phyloP scores from a whole-genome alignment of 2,888 invertebrate genomes.

The Abscondita cerata region DNA sequence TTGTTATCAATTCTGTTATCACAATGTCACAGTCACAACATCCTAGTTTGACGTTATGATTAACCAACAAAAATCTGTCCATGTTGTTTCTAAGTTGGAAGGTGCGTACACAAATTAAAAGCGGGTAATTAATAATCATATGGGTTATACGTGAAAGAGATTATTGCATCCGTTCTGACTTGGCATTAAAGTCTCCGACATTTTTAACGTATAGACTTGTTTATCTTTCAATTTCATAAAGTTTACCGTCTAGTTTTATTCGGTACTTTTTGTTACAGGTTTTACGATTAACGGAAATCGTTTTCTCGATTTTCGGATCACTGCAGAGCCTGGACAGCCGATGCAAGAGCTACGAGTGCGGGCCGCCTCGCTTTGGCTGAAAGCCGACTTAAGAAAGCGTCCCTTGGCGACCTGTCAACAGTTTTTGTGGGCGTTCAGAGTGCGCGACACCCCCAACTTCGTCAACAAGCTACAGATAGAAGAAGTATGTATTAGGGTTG shows the following conservation, averaged over 20 bases:
- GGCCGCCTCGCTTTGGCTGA: conserved; percentile 80
- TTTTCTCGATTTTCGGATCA: conserved; percentile 83
- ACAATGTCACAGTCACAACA: no score
- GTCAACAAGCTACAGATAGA: conserved; percentile 57
- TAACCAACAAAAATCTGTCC: no score
- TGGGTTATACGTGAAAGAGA: no score
- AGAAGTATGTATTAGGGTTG: conserved; percentile 64
- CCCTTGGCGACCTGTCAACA: conserved; percentile 26
- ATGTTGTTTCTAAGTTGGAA: no score
- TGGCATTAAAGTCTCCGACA: not conserved
- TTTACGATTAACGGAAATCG: conserved; percentile 84
- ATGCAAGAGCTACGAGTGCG: conserved; percentile 74
- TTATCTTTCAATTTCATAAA: no score
- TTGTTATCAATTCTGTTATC: no score
- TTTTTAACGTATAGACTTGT: conserved; percentile 3
- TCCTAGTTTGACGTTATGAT: no score
- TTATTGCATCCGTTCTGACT: not conserved
- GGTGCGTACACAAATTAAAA: no score
- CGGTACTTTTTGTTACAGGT: conserved; percentile 64
- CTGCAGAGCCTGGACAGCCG: conserved; percentile 62
- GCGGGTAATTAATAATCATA: no score
- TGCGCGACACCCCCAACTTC: conserved; percentile 59
- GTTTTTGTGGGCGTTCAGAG: conserved; percentile 46
- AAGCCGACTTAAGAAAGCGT: conserved; percentile 64
- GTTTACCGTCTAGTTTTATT: not conserved